Conservation (phyloP, 2,113 vertebrate species). For the Probosciger aterrimus region DNA sequence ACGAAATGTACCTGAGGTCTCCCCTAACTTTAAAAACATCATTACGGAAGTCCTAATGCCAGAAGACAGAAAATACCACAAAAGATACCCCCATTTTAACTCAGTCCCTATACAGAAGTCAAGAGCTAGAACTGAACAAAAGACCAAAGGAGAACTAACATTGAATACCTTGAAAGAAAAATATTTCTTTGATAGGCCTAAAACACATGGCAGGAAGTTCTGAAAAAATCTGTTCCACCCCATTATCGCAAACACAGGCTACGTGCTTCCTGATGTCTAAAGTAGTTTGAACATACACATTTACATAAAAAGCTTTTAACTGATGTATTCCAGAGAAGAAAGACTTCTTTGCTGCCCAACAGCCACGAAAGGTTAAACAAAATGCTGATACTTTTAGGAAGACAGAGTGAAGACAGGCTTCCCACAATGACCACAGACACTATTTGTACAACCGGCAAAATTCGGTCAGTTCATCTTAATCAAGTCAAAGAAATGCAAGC, state of each 20-base stretch:
- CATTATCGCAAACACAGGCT: not conserved
- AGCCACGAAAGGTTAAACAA: not conserved
- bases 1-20: not conserved
- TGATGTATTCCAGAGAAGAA: not conserved
- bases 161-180: not conserved
- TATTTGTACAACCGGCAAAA: slow-evolving; percentile 20
- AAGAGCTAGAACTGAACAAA: not conserved
- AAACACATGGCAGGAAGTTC: not conserved
- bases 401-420: not conserved
- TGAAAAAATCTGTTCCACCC: not conserved
- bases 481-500: slow-evolving; percentile 12
- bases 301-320: not conserved
- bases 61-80: not conserved
- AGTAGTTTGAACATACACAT: not conserved
- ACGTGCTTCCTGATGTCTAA: not conserved
- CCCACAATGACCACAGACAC: not conserved
- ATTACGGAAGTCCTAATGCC: not conserved
- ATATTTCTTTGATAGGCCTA: not conserved
- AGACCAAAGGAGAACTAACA: not conserved
- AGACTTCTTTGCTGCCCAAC: not conserved
- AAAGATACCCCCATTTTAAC: not conserved
- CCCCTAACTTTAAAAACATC: not conserved
- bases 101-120: not conserved
- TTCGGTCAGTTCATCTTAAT: slow-evolving; percentile 4
- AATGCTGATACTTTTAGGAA: not conserved